Evolutionary conservation across 2,797 vertebrate genomes (phyloP), one percentile per base, ranked within the genome.

Genomic region (Gymnocypris eckloni): DNA sequence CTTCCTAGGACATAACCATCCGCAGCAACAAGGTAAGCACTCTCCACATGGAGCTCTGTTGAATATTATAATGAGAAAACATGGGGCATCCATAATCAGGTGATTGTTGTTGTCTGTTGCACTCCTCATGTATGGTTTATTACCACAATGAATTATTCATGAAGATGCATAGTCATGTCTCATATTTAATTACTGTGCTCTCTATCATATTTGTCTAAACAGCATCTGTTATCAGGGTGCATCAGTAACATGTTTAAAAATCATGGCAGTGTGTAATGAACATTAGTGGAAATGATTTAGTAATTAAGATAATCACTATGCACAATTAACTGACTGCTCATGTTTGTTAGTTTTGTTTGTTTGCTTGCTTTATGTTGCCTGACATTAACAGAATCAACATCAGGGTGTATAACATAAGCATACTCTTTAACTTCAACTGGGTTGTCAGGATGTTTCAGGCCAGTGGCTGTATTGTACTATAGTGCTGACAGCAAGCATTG

Each of bases 61-160:
- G 72, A 81, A 64, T 77, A 48, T 82, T 61, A 79, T 75, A 83
- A 83, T 43, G 18, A 39, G 76, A 73, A 82, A 52, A 85, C 64
- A 79, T n/a, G 39, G 43, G 15, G 20, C 73, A 85, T 82, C 28
- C 18, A 70, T 72, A 78, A 82, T 48, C n/a, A 71, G 59, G 50
- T 67, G 54, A 70, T 82, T 61, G 28, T 39, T 85, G 82, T 41
- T 72, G 6, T 81, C 81, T 78, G 54, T 54, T 75, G 33, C 22
- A 45, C 22, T 48, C 39, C 28, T 66, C 39, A 20, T 64, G 39
- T 79, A 33, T 67, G 33, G 48, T 50, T 52, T 54, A 72, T 83
- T 79, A 83, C 52, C 41, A 13, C 28, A 71, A 78, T 87, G 11
- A 79, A 81, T 80, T n/a, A 81, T 81, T 84, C 18, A 84, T 87